Conservation (phyloP, 2,113 vertebrate genomes). For the Psettodes erumei region DNA sequence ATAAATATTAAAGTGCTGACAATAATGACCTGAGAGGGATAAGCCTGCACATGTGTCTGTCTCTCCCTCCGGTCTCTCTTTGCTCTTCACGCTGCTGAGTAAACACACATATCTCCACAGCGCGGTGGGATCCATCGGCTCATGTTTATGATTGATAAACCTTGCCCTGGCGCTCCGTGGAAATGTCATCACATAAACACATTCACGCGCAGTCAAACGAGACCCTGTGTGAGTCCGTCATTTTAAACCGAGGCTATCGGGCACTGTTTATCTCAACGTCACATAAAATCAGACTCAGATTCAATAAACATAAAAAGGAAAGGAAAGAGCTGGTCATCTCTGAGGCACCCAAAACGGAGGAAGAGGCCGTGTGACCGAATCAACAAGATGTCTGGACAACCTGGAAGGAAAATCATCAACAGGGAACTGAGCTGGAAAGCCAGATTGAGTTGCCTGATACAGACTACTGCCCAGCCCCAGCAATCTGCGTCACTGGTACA, state of each 20-base stretch:
- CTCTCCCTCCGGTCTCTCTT: conserved; percentile 45
- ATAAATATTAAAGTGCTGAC: background rate
- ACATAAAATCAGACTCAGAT: conserved; percentile 20
- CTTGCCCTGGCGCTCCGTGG: conserved; percentile 66
- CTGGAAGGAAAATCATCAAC: background rate
- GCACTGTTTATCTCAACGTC: conserved; percentile 18
- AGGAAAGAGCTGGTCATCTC: background rate
- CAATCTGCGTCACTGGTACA: background rate
- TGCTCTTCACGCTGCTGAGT: conserved; percentile 78
- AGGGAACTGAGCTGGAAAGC: background rate
- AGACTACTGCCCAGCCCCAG: background rate
- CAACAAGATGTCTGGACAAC: background rate
- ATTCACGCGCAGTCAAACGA: conserved; percentile 25
- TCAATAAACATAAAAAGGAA: conserved; percentile 18
- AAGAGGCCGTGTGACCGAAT: background rate
- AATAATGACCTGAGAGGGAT: conserved; percentile 30
- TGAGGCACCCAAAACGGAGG: background rate
- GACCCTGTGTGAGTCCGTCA: background rate
- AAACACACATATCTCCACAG: conserved; percentile 74
- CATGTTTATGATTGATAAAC: conserved; percentile 83
- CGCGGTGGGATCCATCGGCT: conserved; percentile 69
- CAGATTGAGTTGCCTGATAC: no score
- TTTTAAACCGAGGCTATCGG: conserved; percentile 30
- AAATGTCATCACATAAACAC: conserved; percentile 63
- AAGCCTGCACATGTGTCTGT: conserved; percentile 47